Evolutionary conservation across 2,888 invertebrate species (phyloP).

Genomic region (Dynastes maya): DNA sequence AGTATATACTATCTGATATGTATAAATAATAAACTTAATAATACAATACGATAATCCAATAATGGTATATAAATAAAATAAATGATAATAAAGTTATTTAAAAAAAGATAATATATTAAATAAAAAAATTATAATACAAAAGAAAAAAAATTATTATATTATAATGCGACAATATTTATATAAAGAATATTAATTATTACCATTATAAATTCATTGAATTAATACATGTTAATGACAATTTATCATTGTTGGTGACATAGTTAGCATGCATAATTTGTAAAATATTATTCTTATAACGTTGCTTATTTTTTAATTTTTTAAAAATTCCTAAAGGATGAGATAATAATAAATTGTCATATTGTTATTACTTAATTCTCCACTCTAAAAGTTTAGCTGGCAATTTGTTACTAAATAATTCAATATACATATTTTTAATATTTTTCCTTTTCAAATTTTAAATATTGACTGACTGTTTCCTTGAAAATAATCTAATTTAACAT

Average conservation of each 20-base stretch:
- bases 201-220: slow-evolving; percentile 4
- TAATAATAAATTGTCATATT: slow-evolving; percentile 29
- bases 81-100: slow-evolving; percentile 17
- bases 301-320: no score
- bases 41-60: slow-evolving; percentile 45
- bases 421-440: not conserved
- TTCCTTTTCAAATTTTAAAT: slow-evolving; percentile 36
- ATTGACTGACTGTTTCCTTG: slow-evolving; percentile 49
- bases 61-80: slow-evolving; percentile 51
- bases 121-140: slow-evolving; percentile 17
- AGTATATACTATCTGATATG: slow-evolving; percentile 22
- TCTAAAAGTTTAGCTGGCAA: not conserved
- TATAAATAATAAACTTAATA: slow-evolving; percentile 45
- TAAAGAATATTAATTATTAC: slow-evolving; percentile 34
- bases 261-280: no score
- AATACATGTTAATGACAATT: slow-evolving; percentile 18
- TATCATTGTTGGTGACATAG: slow-evolving; percentile 17
- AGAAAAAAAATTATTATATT: slow-evolving; percentile 41
- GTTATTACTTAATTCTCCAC: not conserved
- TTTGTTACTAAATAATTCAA: not conserved
- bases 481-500: slow-evolving; percentile 51
- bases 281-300: no score
- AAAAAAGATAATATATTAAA: slow-evolving; percentile 25
- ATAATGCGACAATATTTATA: slow-evolving; percentile 44
- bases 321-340: not conserved